Conservation (phyloP, 2,888 invertebrate genomes). For the Herminia tarsipennalis region DNA sequence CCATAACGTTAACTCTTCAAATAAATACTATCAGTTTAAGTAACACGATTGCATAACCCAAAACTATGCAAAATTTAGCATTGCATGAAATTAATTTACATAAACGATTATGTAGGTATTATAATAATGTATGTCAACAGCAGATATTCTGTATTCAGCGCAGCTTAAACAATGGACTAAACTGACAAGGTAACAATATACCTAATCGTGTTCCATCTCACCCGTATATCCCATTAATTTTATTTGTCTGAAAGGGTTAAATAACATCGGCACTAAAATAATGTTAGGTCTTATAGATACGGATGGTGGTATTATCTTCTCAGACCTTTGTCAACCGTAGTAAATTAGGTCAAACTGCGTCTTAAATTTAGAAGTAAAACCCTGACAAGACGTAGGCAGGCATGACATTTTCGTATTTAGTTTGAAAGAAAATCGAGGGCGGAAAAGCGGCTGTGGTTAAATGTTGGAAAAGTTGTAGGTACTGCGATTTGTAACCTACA, state of each 20-base stretch:
- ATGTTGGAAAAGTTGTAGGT: too few species aligned
- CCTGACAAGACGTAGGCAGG: too few species aligned
- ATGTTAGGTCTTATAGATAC: neutral
- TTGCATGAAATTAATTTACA: neutral
- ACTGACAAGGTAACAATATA: constrained; percentile 10
- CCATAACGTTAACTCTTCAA: neutral
- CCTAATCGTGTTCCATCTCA: constrained; percentile 14
- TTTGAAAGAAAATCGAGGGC: too few species aligned
- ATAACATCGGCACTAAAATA: constrained; percentile 4
- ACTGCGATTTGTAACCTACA: too few species aligned
- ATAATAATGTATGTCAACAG: constrained; percentile 13
- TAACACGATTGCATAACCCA: too few species aligned
- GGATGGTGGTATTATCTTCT: neutral
- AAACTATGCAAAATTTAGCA: too few species aligned
- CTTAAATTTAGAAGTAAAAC: too few species aligned
- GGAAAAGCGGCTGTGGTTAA: too few species aligned
- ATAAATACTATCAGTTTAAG: too few species aligned
- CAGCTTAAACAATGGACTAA: constrained; percentile 21
- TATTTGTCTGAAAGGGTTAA: constrained; percentile 12
- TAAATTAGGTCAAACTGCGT: too few species aligned
- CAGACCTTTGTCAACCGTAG: neutral
- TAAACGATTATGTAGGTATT: constrained; percentile 4
- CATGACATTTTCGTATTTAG: too few species aligned
- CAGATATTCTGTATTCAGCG: constrained; percentile 26
- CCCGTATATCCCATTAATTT: constrained; percentile 14